phyloP scores from a whole-genome alignment of 2,888 invertebrate species.

The Odontocolon sp. region DNA sequence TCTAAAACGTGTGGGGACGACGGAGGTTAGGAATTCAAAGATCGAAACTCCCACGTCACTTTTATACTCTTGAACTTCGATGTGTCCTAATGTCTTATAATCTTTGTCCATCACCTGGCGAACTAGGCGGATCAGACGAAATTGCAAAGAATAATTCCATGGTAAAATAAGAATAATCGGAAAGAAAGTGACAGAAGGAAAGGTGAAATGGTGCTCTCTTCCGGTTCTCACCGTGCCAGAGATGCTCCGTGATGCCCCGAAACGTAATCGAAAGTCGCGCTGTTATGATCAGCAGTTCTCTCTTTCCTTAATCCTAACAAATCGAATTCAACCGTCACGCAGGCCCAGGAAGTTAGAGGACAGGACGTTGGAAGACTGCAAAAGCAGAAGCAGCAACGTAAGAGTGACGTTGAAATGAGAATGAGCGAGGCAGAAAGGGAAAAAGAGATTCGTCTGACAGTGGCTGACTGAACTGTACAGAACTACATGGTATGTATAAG shows the following conservation, averaged over 20 bases:
- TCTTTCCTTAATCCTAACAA: conserved; percentile 79
- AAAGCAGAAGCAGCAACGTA: conserved; percentile 12
- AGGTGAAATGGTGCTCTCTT: conserved; percentile 43
- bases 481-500: not conserved
- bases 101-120: not conserved
- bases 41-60: too few relatives aligned
- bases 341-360: conserved; percentile 6
- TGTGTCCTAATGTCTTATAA: not conserved
- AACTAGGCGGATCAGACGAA: not conserved
- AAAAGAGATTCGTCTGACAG: conserved; percentile 61
- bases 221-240: conserved; percentile 58
- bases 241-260: conserved; percentile 8
- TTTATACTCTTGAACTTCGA: too few relatives aligned
- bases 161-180: conserved; percentile 1
- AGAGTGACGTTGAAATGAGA: conserved; percentile 12
- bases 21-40: not conserved
- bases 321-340: conserved; percentile 78
- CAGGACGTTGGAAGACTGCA: conserved; percentile 25
- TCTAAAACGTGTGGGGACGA: not conserved
- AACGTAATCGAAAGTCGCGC: conserved; percentile 45
- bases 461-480: conserved; percentile 3
- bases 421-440: conserved; percentile 61
- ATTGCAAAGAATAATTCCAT: not conserved
- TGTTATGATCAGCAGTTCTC: conserved; percentile 6
- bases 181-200: conserved; percentile 38